Percentiles rank a stretch among this genome's conserved stretches.
These are phyloP conservation scores for Parauchenoglanis punctatus DNA, from an alignment of 2,797 vertebrate genomes.

Conservation along the genomic window DNA sequence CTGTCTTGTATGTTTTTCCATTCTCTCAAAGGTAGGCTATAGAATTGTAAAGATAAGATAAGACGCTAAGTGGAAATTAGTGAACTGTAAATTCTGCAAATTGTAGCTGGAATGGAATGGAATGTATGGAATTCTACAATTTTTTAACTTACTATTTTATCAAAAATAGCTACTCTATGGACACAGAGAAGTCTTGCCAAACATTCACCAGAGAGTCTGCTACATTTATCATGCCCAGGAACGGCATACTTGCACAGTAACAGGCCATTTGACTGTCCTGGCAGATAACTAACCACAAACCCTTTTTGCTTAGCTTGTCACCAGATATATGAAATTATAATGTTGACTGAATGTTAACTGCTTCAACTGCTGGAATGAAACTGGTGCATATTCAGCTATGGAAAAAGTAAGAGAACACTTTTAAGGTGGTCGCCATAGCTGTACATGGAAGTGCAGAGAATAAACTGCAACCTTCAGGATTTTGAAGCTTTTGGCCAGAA, in stretches of 20 bases:
- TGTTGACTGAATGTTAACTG: background rate
- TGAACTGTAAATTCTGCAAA: no score
- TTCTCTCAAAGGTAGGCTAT: background rate
- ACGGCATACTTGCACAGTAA: background rate
- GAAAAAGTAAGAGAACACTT: no score
- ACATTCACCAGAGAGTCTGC: background rate
- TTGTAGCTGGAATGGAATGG: no score
- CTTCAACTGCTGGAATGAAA: background rate
- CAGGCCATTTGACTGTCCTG: background rate
- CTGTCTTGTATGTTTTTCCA: background rate
- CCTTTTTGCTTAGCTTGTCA: background rate
- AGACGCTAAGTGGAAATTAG: no score
- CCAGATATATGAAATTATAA: background rate
- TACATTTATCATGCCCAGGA: background rate
- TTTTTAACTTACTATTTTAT: no score
- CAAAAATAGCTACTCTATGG: no score
- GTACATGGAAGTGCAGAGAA: background rate
- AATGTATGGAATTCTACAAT: no score
- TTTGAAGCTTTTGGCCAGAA: background rate
- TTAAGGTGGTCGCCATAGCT: no score
- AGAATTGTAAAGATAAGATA: background rate
- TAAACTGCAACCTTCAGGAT: background rate
- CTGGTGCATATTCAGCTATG: background rate
- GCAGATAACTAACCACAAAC: background rate
- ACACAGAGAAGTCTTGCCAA: background rate